Evolutionary conservation across 2,113 vertebrate genomes (phyloP), one percentile per base, ranked within the genome.

Genomic region (Daubentonia madagascariensis): DNA sequence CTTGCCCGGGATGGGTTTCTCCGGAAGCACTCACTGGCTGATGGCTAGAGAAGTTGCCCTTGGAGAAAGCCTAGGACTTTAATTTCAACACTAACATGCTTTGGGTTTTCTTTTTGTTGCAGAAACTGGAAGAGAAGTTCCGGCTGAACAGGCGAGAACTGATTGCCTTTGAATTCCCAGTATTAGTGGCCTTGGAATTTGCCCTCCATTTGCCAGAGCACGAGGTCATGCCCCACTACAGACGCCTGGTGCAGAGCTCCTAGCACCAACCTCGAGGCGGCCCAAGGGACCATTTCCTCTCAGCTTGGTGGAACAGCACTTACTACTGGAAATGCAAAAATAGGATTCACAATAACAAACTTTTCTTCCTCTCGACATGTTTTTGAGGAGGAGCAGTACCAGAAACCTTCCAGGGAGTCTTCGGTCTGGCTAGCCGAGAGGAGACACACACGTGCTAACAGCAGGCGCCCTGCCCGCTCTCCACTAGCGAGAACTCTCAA

Each of bases 121-220:
- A 99, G 99, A 99, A 99, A 99, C 99, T 99, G 99, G 99, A 99
- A 98, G 99, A 99, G 98, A 99, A 99, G 98, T 99, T 99, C 99
- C 98, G 99, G 89, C 99, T 99, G 98, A 99, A 99, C 97, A 99
- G 99, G 70, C 98, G 99, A 25, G 99, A 99, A 98, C 99, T 99
- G 98, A 99, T 99, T 4, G 99, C 99, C 98, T 99, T 99, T 1
- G 99, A 99, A 98, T 99, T 99, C 98, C 99, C 99, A 0, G 99
- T 99, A 92, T 98, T 99, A 98, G 99, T 99, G 98, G 99, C 99
- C 93, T 98, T 99, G 98, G 99, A 99, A 98, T 99, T 99, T 95
- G 99, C 99, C 80, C 99, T 99, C 75, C 99, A 99, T 97, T 99
- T 99, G 28, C 99, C 99, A 0, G 99, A 99, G 94, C 99, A 99